Evolutionary conservation across 2,888 invertebrate species (phyloP).

Genomic region (Pollenia angustigena): DNA sequence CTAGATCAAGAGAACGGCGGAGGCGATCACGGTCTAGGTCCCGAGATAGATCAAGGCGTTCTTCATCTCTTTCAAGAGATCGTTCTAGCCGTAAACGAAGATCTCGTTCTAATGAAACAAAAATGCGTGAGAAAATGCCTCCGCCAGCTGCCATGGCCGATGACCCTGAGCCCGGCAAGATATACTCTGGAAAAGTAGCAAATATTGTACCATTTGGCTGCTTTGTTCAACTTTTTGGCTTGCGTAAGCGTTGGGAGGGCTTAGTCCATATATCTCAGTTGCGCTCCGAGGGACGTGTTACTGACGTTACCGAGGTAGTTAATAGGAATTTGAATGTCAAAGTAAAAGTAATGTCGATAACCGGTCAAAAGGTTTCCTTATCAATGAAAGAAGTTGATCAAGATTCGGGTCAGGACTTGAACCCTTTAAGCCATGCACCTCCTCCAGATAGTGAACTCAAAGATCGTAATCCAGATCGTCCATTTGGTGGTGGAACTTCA

Average conservation of each 20-base stretch:
- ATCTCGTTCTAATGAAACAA: conserved; percentile 79
- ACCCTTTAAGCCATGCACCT: conserved; percentile 91
- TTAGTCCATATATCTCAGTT: conserved; percentile 98
- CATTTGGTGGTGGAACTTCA: conserved; percentile 87
- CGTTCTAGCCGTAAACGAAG: conserved; percentile 73
- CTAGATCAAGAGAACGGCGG: conserved; percentile 74
- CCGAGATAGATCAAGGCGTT: conserved; percentile 76
- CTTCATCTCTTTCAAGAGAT: conserved; percentile 73
- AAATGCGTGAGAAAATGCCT: conserved; percentile 79
- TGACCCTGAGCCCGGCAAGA: conserved; percentile 92
- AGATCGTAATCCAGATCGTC: conserved; percentile 96
- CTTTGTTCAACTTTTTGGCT: conserved; percentile 97
- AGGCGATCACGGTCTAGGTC: conserved; percentile 73
- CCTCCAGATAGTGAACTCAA: conserved; percentile 85
- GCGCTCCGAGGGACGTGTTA: conserved; percentile 96
- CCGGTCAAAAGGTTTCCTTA: conserved; percentile 97
- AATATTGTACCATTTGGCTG: conserved; percentile 99
- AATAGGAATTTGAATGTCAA: conserved; percentile 94
- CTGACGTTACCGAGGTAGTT: conserved; percentile 97
- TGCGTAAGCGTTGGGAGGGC: conserved; percentile 96
- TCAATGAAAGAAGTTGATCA: conserved; percentile 99
- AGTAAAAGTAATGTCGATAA: conserved; percentile 95
- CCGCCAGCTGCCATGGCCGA: conserved; percentile 85
- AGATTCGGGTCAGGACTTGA: conserved; percentile 95
- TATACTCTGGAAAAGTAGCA: conserved; percentile 96